Percentiles rank a stretch among this genome's conserved stretches.
phyloP scores from a whole-genome alignment of 2,797 vertebrate genomes.

The Fratercula arctica region DNA sequence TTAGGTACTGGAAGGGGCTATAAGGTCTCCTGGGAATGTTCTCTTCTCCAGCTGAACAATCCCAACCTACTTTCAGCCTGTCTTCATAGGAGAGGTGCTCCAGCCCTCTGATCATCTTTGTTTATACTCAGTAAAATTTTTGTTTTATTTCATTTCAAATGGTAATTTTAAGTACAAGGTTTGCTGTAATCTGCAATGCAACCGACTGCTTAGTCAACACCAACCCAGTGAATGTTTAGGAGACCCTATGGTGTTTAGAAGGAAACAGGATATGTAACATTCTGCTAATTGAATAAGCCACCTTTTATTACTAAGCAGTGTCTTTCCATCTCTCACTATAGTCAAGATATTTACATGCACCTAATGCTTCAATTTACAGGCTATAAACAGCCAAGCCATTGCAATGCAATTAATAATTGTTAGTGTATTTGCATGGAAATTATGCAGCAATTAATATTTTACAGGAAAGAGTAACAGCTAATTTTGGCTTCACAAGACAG shows the following conservation, averaged over 20 bases:
- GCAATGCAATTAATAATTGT: conserved; percentile 35
- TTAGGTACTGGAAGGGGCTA: neutral
- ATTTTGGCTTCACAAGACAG: neutral
- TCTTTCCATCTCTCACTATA: conserved; percentile 46
- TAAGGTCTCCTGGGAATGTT: neutral
- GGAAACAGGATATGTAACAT: conserved; percentile 37
- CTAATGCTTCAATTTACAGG: conserved; percentile 47
- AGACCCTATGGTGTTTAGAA: neutral
- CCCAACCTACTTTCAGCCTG: neutral
- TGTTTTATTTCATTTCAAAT: neutral
- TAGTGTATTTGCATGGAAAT: conserved; percentile 14
- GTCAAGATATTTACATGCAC: conserved; percentile 46
- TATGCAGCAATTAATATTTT: conserved; percentile 25
- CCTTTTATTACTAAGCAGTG: conserved; percentile 39
- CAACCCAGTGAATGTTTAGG: neutral
- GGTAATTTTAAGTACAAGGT: neutral
- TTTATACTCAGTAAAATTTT: neutral
- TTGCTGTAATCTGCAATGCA: conserved; percentile 7
- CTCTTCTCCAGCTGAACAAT: neutral
- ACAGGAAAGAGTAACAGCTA: neutral
- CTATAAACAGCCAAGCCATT: conserved; percentile 40
- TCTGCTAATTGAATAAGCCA: conserved; percentile 37
- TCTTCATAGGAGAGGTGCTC: neutral
- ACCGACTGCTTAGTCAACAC: neutral
- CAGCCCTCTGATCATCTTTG: neutral